A percentile compares a stretch with the other conserved stretches of the same genome.
phyloP scores from a whole-genome alignment of 2,113 vertebrate species.

The Sarotherodon lohbergeri region DNA sequence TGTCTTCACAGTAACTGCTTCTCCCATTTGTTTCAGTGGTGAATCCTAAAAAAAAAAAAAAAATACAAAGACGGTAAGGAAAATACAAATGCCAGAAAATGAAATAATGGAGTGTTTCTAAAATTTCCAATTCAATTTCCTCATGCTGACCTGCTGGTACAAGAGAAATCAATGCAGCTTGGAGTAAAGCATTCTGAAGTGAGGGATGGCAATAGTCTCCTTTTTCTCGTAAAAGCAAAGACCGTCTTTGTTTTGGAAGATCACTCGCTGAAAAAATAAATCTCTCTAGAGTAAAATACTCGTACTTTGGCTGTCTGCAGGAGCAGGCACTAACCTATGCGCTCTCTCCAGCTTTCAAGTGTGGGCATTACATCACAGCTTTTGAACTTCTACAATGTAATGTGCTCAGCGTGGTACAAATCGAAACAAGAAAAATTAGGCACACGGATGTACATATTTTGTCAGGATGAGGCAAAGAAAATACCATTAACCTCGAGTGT shows the following conservation, averaged over 20 bases:
- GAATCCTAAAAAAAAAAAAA: constrained; percentile 25
- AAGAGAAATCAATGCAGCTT: constrained; percentile 67
- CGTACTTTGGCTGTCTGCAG: constrained; percentile 7
- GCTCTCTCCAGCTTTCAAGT: not conserved
- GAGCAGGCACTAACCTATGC: not conserved
- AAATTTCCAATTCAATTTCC: constrained; percentile 75
- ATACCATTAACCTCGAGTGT: not conserved
- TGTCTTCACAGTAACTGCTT: constrained; percentile 53
- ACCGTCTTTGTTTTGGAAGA: constrained; percentile 35
- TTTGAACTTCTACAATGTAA: not conserved
- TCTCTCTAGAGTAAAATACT: constrained; percentile 20
- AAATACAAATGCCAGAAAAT: constrained; percentile 56
- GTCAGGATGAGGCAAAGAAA: not conserved
- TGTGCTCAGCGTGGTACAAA: not conserved
- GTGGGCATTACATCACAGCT: not conserved
- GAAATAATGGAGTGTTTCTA: constrained; percentile 67
- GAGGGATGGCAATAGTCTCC: constrained; percentile 20
- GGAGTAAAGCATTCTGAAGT: constrained; percentile 51
- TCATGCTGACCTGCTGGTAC: constrained; percentile 65
- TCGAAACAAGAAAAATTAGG: not conserved
- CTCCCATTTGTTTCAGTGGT: constrained; percentile 44
- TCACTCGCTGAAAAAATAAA: constrained; percentile 17
- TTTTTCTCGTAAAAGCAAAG: constrained; percentile 13
- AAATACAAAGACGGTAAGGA: not conserved
- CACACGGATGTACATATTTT: not conserved